Conservation (phyloP, 2,113 vertebrate genomes). For the Pseudonaja textilis region DNA sequence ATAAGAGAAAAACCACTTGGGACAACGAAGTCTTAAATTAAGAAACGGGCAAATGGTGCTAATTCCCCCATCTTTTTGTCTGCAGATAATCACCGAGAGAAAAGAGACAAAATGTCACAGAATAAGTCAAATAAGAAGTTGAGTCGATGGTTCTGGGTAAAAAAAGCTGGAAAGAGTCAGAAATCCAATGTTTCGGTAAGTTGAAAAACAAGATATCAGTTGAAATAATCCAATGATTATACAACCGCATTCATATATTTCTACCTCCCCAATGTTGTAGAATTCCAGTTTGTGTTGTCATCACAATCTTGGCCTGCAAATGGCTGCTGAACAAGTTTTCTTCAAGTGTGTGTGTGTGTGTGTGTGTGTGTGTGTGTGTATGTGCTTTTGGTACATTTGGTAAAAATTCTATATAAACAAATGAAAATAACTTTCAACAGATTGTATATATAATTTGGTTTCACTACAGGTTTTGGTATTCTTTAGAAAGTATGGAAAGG, state of each 20-base stretch:
- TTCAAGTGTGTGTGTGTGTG: neutral
- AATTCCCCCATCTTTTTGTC: neutral
- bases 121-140: neutral
- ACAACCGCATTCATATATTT: neutral
- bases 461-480: neutral
- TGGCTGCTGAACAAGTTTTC: neutral
- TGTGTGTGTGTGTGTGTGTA: neutral
- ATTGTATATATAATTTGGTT: neutral
- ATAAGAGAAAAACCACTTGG: neutral
- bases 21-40: neutral
- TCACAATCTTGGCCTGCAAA: neutral
- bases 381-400: neutral
- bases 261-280: neutral
- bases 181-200: constrained; percentile 8
- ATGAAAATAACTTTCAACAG: neutral
- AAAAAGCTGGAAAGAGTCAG: neutral
- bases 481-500: neutral
- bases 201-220: neutral
- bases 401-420: neutral
- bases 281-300: neutral
- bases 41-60: neutral
- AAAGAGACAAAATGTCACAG: constrained; percentile 3
- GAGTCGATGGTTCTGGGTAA: neutral
- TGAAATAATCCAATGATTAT: neutral
- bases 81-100: constrained; percentile 1